Evolutionary conservation across 2,797 vertebrate genomes (phyloP).

Genomic region (Perdix hodgsoniae): DNA sequence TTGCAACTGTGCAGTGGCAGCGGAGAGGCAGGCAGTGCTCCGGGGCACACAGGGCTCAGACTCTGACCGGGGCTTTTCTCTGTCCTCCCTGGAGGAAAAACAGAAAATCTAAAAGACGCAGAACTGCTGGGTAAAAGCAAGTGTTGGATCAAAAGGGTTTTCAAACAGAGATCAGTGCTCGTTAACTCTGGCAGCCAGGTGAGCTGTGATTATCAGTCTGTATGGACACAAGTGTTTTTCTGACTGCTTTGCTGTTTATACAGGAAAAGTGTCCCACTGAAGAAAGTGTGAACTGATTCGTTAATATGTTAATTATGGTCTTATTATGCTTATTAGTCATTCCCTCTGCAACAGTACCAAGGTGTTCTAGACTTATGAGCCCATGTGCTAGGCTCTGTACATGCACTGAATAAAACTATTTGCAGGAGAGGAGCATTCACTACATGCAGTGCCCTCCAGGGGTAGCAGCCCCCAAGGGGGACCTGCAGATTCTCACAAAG

Average conservation of each 20-base stretch:
- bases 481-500: neutral
- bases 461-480: neutral
- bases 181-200: neutral
- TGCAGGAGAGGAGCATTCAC: neutral
- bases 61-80: neutral
- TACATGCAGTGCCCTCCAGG: neutral
- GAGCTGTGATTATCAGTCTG: neutral
- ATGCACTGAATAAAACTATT: neutral
- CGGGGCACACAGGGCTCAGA: neutral
- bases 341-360: neutral
- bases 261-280: neutral
- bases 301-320: constrained; percentile 31
- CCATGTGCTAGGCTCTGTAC: neutral
- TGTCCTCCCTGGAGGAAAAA: neutral
- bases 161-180: neutral
- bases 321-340: constrained; percentile 42
- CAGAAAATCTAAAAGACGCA: neutral
- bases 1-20: neutral
- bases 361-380: neutral
- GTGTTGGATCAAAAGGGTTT: neutral
- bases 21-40: neutral
- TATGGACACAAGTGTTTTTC: neutral
- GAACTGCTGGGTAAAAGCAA: neutral
- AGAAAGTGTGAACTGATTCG: constrained; percentile 42
- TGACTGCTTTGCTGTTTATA: neutral